Conservation (phyloP, 2,888 invertebrate genomes). For the Eucera pruinosa region DNA sequence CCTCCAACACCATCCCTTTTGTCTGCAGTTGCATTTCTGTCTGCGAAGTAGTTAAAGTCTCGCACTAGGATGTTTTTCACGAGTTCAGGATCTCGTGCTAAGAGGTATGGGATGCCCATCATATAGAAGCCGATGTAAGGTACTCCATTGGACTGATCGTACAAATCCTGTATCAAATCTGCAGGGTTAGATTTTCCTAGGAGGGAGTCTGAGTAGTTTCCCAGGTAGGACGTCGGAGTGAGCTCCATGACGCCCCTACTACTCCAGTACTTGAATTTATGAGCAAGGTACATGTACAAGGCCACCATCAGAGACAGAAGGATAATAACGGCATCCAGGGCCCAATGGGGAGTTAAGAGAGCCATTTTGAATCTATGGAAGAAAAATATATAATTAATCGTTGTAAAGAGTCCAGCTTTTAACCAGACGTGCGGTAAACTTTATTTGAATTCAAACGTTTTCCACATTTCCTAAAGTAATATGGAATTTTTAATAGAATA, state of each 20-base stretch:
- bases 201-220: conserved; percentile 82
- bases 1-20: conserved; percentile 80
- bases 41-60: conserved; percentile 84
- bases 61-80: conserved; percentile 84
- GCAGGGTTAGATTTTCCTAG: conserved; percentile 76
- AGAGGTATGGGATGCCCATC: conserved; percentile 83
- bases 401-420: too few relatives aligned
- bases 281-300: conserved; percentile 74
- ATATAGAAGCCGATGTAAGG: conserved; percentile 82
- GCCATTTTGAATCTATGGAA: conserved; percentile 64
- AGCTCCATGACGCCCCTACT: conserved; percentile 82
- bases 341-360: conserved; percentile 70
- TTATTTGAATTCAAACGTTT: too few relatives aligned
- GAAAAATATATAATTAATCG: background rate
- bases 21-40: conserved; percentile 78
- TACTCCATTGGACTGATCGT: conserved; percentile 75
- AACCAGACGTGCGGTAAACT: too few relatives aligned
- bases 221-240: conserved; percentile 82
- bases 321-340: conserved; percentile 68
- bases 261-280: conserved; percentile 79
- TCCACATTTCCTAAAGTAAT: too few relatives aligned
- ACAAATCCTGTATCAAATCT: conserved; percentile 80
- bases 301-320: conserved; percentile 46
- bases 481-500: too few relatives aligned
- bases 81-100: conserved; percentile 84